Conservation (phyloP, 2,113 vertebrate species). For the Calidris pugnax region DNA sequence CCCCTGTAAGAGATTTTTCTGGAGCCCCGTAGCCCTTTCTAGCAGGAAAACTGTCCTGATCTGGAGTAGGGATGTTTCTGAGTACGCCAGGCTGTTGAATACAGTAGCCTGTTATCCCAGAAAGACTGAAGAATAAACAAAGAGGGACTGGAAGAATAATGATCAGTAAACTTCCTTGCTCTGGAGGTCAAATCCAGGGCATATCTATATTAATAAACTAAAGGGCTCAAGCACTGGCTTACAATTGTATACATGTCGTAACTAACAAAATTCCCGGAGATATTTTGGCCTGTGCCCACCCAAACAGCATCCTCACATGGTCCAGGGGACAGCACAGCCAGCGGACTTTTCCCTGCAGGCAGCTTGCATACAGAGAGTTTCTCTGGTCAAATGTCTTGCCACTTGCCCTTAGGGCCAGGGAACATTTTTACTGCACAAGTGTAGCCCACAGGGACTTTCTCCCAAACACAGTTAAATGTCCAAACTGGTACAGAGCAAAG, state of each 20-base stretch:
- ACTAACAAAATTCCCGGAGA: not conserved
- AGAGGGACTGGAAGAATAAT: not conserved
- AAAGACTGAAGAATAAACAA: slow-evolving; percentile 6
- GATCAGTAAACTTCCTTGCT: not conserved
- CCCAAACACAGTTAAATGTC: not conserved
- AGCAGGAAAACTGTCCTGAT: not conserved
- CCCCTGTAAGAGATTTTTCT: not conserved
- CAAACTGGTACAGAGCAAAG: not conserved
- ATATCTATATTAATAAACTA: not conserved
- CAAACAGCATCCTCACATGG: not conserved
- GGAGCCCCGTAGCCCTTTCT: not conserved
- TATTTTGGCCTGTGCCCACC: not conserved
- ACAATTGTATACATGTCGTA: not conserved
- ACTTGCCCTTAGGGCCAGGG: not conserved
- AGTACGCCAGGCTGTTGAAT: not conserved
- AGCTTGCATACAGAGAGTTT: not conserved
- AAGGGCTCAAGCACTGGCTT: not conserved
- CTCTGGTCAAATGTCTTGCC: not conserved
- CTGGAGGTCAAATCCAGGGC: not conserved
- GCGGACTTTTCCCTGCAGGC: not conserved
- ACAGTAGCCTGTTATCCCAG: not conserved
- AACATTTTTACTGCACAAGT: not conserved
- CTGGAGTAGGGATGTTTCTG: not conserved
- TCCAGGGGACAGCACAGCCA: not conserved
- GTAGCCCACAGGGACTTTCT: not conserved